Base-by-base conservation (phyloP, 2,888 invertebrate species). In the Eupithecia dodoneata region DNA sequence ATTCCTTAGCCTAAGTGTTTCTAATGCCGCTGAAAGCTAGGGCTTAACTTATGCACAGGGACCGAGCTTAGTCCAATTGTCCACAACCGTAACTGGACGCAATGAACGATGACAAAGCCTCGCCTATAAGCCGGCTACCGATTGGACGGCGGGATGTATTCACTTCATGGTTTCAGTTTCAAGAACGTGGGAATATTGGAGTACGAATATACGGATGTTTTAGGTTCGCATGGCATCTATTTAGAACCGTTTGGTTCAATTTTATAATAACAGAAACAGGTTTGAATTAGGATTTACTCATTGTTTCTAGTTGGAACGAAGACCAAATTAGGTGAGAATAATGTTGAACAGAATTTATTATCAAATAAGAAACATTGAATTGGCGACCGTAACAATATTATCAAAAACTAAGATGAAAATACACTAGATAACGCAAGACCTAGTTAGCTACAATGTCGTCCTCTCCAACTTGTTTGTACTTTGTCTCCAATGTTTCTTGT, bases 41-140 rank as follows among this genome's bases (percentile, higher is more conserved):
- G 1, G 30, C 47, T 70, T 70, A 47, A 45, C 47, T 45, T 69
- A 47, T 18, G 18, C 70, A 45, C 70, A 18, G 2, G 13, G n/a
- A 70, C 47, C 30, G 12, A 70, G 59, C 74, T 45, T 47, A 71
- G 49, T 65, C 65, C 65, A 75, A 65, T 63, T 55, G 47, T 71
- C 75, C 74, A 70, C 47, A 42, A 52, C 67, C 70, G 74, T 74
- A 74, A 70, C 63, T 71, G 63, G 49, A 63, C 63, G 65, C 72
- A 72, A 47, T 59, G 72, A 76, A 45, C 67, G 69, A 71, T 76
- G 65, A 73, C 65, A 71, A 73, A 73, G 73, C 73, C 70, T 76
- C 30, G 59, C 47, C 42, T 49, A 44, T 73, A 73, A 76, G 76
- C 76, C 71, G 63, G 71, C 72, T 70, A 65, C 59, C 69, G 71